These are phyloP conservation scores for Antheraea pernyi DNA, from an alignment of 1,140 invertebrate species.

Conservation along the genomic window DNA sequence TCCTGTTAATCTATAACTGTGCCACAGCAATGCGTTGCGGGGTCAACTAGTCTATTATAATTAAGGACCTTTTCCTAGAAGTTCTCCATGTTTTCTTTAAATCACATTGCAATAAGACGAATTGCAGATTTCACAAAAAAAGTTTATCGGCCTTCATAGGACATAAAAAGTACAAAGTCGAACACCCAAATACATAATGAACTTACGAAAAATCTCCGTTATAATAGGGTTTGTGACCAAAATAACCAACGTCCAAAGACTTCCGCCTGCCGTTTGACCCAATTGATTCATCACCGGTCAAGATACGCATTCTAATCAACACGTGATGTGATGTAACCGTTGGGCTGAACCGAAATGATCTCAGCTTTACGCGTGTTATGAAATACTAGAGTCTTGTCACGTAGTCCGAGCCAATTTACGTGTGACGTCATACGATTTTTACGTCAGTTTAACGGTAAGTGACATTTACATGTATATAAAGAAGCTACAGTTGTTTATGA, in stretches of 20 bases:
- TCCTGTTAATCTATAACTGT: no score
- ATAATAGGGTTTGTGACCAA: constrained; percentile 7
- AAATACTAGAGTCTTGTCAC: no score
- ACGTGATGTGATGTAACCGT: neutral
- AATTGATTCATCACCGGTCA: neutral
- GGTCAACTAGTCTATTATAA: no score
- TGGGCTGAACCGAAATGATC: constrained; percentile 8
- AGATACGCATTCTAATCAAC: neutral
- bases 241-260: neutral
- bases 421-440: neutral
- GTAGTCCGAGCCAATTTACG: no score
- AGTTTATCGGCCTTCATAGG: neutral
- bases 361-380: neutral
- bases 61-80: no score
- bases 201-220: constrained; percentile 7
- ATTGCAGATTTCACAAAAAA: neutral
- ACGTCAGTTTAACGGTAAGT: neutral
- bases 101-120: no score
- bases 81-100: no score
- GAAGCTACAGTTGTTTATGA: no score
- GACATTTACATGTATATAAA: no score
- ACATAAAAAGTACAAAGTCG: neutral
- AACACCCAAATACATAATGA: constrained; percentile 1
- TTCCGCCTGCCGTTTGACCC: neutral
- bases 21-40: no score